Conservation (phyloP, 2,113 vertebrate genomes). For the Piliocolobus tephrosceles region DNA sequence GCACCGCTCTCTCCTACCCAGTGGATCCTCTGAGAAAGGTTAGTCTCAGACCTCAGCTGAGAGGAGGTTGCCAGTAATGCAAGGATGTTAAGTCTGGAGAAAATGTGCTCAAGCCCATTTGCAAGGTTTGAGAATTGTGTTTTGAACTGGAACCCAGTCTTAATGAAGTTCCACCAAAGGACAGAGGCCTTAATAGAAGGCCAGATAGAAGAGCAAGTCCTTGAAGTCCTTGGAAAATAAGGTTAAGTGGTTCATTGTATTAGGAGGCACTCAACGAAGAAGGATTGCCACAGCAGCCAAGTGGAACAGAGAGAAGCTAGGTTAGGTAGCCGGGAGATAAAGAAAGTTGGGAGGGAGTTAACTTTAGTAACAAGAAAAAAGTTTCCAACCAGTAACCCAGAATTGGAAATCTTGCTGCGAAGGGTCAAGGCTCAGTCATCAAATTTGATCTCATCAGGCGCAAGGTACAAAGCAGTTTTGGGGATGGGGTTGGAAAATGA, state of each 20-base stretch:
- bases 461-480: neutral
- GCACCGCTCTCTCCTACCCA: neutral
- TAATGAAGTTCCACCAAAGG: neutral
- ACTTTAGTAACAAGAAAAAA: neutral
- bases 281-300: too few species aligned
- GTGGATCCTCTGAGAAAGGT: neutral
- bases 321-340: neutral
- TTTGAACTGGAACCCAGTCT: neutral
- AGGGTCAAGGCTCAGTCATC: neutral
- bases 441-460: neutral
- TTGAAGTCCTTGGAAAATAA: neutral
- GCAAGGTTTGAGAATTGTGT: neutral
- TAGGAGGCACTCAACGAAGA: neutral
- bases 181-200: neutral
- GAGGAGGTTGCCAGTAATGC: neutral
- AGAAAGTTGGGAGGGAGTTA: neutral
- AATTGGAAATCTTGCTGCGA: neutral
- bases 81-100: neutral
- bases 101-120: neutral
- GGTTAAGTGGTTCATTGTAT: neutral
- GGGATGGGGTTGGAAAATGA: fast-evolving
- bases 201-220: fast-evolving
- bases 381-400: neutral
- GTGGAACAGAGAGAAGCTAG: too few species aligned
- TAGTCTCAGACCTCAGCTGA: neutral